Evolutionary conservation across 2,888 invertebrate genomes (phyloP).

Genomic region (Tachystola acroxantha): DNA sequence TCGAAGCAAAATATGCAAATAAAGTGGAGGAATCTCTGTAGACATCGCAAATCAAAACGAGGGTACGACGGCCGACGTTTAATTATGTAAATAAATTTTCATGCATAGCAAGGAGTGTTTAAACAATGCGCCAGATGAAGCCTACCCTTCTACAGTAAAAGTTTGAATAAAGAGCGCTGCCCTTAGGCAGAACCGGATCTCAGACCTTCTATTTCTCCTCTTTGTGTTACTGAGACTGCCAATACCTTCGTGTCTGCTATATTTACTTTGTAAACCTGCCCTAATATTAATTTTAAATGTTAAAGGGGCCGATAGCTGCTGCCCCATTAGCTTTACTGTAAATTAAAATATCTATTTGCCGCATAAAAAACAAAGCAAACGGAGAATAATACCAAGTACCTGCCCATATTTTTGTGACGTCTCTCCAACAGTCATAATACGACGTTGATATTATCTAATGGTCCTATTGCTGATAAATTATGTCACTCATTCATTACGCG

Average conservation of each 20-base stretch:
- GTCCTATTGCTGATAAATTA: too few species aligned
- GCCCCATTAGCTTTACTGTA: too few species aligned
- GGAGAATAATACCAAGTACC: too few species aligned
- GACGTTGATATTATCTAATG: too few species aligned
- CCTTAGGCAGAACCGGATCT: conserved; percentile 44
- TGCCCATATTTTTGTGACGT: too few species aligned
- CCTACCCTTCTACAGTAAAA: conserved; percentile 53
- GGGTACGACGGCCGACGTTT: conserved; percentile 57
- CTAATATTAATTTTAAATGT: too few species aligned
- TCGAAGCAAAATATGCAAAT: conserved; percentile 60
- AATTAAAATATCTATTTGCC: too few species aligned
- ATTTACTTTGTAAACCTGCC: too few species aligned
- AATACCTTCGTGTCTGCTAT: background rate
- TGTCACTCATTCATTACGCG: too few species aligned
- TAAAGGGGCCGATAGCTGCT: too few species aligned
- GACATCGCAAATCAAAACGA: conserved; percentile 67
- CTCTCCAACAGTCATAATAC: too few species aligned
- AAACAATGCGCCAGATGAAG: conserved; percentile 68
- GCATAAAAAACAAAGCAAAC: too few species aligned
- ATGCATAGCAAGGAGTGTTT: conserved; percentile 64
- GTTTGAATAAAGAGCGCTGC: conserved; percentile 58
- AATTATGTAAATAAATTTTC: conserved; percentile 75
- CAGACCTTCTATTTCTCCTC: conserved; percentile 39
- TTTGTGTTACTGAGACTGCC: conserved; percentile 4
- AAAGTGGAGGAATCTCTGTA: conserved; percentile 52